A percentile compares a stretch with the other conserved stretches of the same genome.
Evolutionary conservation across 2,888 invertebrate species (phyloP).

Genomic region (Agrochola lychnidis): DNA sequence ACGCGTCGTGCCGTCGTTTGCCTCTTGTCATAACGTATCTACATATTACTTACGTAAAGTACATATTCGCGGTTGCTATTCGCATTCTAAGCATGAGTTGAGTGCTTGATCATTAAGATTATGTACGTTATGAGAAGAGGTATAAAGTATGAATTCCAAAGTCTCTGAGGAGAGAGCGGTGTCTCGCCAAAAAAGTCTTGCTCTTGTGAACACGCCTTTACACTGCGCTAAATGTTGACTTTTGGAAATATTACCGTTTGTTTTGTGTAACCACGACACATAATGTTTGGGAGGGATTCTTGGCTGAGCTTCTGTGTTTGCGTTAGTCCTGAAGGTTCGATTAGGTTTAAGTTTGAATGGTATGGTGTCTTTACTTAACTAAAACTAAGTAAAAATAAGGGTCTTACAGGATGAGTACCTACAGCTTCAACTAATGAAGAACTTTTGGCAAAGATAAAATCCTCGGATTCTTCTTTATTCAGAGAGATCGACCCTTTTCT

Average conservation of each 20-base stretch:
- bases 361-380: neutral
- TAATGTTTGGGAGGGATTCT: slow-evolving; percentile 31
- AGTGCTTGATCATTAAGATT: neutral
- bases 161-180: too few relatives aligned
- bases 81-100: neutral
- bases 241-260: slow-evolving; percentile 67
- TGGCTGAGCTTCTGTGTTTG: slow-evolving; percentile 27
- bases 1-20: neutral
- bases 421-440: neutral
- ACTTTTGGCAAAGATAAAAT: neutral
- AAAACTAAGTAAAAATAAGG: neutral
- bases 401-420: neutral
- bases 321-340: neutral
- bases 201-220: slow-evolving; percentile 13
- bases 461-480: neutral
- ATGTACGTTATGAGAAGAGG: neutral
- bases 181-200: neutral
- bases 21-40: neutral
- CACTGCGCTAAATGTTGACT: slow-evolving; percentile 68
- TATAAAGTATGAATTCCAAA: neutral
- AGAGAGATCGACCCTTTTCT: neutral
- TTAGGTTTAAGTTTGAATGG: slow-evolving; percentile 3
- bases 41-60: neutral
- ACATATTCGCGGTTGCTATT: neutral
- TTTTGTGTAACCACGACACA: slow-evolving; percentile 40